A percentile compares a stretch with the other conserved stretches of the same genome.
phyloP scores from a whole-genome alignment of 1,140 invertebrate genomes.

The Schlechtendalia chinensis region DNA sequence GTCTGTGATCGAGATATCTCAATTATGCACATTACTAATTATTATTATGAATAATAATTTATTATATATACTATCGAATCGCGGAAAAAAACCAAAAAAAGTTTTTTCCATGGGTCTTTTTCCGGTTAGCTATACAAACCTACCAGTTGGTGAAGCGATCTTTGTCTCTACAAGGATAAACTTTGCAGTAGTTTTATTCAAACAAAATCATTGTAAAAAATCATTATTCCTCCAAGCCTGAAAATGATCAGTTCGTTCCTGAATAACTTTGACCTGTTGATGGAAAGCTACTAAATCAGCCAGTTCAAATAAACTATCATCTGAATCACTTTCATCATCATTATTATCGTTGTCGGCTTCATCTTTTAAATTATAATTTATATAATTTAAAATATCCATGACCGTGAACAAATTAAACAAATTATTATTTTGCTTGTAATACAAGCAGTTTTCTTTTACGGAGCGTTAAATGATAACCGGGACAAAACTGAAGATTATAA shows the following conservation, averaged over 20 bases:
- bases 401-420: background rate
- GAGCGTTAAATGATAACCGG: background rate
- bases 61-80: too few relatives aligned
- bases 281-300: constrained; percentile 10
- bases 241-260: constrained; percentile 13
- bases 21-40: too few relatives aligned
- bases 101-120: too few relatives aligned
- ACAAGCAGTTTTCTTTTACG: background rate
- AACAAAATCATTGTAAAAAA: constrained; percentile 16
- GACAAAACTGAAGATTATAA: background rate
- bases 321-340: constrained; percentile 21
- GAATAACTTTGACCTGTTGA: background rate
- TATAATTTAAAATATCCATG: background rate
- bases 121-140: constrained; percentile 21
- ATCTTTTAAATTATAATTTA: too few relatives aligned
- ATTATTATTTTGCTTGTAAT: background rate
- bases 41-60: too few relatives aligned
- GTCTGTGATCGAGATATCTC: too few relatives aligned
- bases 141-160: constrained; percentile 16
- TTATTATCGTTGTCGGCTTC: constrained; percentile 36
- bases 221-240: background rate
- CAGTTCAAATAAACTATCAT: constrained; percentile 20
- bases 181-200: constrained; percentile 2
- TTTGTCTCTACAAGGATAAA: constrained; percentile 25
- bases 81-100: too few relatives aligned